Evolutionary conservation across 2,888 invertebrate species (phyloP).

Genomic region (Hemaris fuciformis): DNA sequence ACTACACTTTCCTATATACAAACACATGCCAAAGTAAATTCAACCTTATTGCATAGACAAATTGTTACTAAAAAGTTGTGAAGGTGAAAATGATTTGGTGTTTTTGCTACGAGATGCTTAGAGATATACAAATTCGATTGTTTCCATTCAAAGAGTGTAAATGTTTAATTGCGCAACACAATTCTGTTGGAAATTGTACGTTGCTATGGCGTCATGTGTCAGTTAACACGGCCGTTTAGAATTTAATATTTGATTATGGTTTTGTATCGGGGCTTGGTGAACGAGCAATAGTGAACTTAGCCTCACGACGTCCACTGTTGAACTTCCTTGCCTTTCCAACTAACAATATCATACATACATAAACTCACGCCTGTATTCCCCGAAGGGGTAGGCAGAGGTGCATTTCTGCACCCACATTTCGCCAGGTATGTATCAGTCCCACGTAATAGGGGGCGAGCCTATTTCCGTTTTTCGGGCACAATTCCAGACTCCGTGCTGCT

Average conservation of each 20-base stretch:
- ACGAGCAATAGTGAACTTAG: too few species aligned
- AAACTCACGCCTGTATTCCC: too few species aligned
- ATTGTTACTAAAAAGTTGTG: conserved; percentile 15
- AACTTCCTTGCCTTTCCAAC: too few species aligned
- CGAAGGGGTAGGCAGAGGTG: too few species aligned
- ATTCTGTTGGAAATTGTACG: conserved; percentile 13
- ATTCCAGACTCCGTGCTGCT: too few species aligned
- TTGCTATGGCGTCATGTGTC: conserved; percentile 15
- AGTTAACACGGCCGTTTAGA: conserved; percentile 8
- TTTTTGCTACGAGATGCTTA: conserved; percentile 35
- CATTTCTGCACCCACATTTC: too few species aligned
- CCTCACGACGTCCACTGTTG: too few species aligned
- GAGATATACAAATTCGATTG: conserved; percentile 67
- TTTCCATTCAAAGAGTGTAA: conserved; percentile 72
- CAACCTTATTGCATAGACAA: conserved; percentile 22
- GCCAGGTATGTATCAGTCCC: too few species aligned
- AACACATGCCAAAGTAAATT: conserved; percentile 19
- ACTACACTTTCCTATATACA: conserved; percentile 23
- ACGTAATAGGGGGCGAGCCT: too few species aligned
- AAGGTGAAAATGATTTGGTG: conserved; percentile 27
- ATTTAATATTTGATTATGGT: not conserved
- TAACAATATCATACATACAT: too few species aligned
- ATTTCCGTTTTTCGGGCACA: too few species aligned
- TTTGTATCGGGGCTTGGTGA: too few species aligned
- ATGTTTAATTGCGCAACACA: conserved; percentile 60